Percentiles rank a stretch among this genome's conserved stretches.
phyloP scores from a whole-genome alignment of 2,888 invertebrate genomes.

The Uloborus plumipes region DNA sequence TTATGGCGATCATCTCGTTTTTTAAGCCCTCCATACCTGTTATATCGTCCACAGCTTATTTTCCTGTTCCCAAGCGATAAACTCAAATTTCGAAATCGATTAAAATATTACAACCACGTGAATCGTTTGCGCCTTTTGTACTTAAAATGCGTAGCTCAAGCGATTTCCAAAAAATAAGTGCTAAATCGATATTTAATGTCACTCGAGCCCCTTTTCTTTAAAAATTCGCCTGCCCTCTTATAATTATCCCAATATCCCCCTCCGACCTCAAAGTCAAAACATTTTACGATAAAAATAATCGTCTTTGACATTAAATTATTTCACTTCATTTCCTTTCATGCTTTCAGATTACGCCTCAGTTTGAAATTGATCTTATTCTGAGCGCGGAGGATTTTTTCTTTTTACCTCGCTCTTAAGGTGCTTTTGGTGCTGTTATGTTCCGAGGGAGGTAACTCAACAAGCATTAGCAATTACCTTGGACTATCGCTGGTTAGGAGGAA shows the following conservation, averaged over 20 bases:
- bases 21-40: too few relatives aligned
- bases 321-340: slow-evolving; percentile 45
- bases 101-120: too few relatives aligned
- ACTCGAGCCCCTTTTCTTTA: not conserved
- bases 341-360: slow-evolving; percentile 40
- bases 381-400: not conserved
- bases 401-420: not conserved
- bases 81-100: too few relatives aligned
- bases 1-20: too few relatives aligned
- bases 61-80: too few relatives aligned
- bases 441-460: slow-evolving; percentile 9
- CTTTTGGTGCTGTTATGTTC: slow-evolving; percentile 1
- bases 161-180: slow-evolving; percentile 5
- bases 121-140: too few relatives aligned
- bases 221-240: not conserved
- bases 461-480: slow-evolving; percentile 4
- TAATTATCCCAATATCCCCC: slow-evolving; percentile 36
- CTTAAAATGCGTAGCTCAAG: too few relatives aligned
- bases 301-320: slow-evolving; percentile 48
- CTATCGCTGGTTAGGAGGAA: too few relatives aligned
- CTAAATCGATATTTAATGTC: slow-evolving; percentile 39
- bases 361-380: slow-evolving; percentile 27
- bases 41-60: too few relatives aligned
- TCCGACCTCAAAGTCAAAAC: slow-evolving; percentile 16
- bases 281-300: slow-evolving; percentile 38